Base-by-base conservation (phyloP, 1,140 invertebrate species). In the Drosophila subobscura region DNA sequence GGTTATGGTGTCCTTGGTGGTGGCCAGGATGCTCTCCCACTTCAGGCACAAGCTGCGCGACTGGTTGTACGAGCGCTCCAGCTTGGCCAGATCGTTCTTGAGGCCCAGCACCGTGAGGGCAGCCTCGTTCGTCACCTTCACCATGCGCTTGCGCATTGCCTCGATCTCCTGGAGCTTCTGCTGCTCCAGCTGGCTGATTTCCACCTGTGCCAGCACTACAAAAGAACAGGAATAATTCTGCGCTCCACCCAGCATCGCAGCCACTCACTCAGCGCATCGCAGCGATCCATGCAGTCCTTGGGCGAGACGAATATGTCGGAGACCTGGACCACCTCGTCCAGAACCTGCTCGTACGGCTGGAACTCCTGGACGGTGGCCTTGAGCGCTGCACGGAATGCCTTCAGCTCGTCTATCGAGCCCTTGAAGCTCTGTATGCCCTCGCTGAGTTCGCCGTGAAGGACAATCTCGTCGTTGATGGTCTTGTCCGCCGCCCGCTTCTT, bases 81-180 rank as follows among this genome's bases (percentile, higher is more conserved):
- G 51, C 14, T 58, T 64, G 10, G 79, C 49, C 6, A 92, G 50
- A 60, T 91, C 91, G 12, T 91, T 91, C 27, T 90, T 92, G 1
- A 92, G 77, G 0, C 90, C 91, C 49, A 92, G 33, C 1, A 91
- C 86, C 1, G 83, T 78, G 4, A 90, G 67, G 7, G 79, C 79
- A 4, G 91, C 90, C 37, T 91, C 90, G 25, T 89, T 90, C 0
- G 90, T 90, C 8, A 91, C 63, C 42, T 90, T 79, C 5, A 91
- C 74, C 89, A 91, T 92, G 4, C 67, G 57, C 37, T 80, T 73
- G 7, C 91, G 75, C 79, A 92, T 85, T 14, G 72, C 40, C 42
- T 92, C 91, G 22, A 92, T 91, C 47, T 88, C 88, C n/a, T 75
- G 29, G 4, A 91, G 45, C 46, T 91, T 91, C 44, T 77, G 8